Base-by-base conservation (phyloP, 1,140 invertebrate species). In the Bacillus rossius region DNA sequence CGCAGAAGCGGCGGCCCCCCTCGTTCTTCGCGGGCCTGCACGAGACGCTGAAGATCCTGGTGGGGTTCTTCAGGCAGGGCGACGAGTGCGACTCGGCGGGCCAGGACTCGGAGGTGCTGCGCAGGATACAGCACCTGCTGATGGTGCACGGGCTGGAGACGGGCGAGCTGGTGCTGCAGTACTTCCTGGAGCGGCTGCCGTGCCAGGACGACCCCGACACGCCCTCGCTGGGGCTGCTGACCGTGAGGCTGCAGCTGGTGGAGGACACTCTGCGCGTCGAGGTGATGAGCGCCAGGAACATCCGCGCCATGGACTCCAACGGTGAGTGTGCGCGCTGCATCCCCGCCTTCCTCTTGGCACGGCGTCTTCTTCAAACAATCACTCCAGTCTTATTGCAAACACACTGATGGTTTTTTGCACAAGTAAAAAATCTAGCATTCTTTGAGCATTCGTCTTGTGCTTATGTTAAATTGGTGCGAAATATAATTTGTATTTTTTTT, bases 1-100 rank as follows among this genome's bases (percentile, higher is more conserved):
- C 75, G 34, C 73, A 90, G 85, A 91, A 89, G 83, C 81, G 90
- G 58, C 80, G 89, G 62, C 89, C 91, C 16, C 87, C 91, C 16
- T 79, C 83, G 8, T 96, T 96, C 70, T 98, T 96, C 69, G 84
- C 88, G 54, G 92, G 95, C 71, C 80, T 98, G 45, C 87, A 89
- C 67, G 85, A 91, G 62, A 92, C 92, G 13, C 74, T 97, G 40
- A 83, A 86, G 61, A 84, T 94, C 25, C 84, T 97, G 71, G 81
- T 92, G 29, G 84, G 87, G 48, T 95, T 92, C 61, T 96, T 98
- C 74, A 89, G 94, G 72, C 84, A 87, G 61, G 81, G 80, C 43
- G 41, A 60, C 2, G 50, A 54, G 8, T 25, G 34, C 16, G 40
- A 54, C 14, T 16, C 34, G 4, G 38, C 20, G 17, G 26, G 19